Evolutionary conservation across 2,113 vertebrate species (phyloP).

Genomic region (Podarcis cretensis): DNA sequence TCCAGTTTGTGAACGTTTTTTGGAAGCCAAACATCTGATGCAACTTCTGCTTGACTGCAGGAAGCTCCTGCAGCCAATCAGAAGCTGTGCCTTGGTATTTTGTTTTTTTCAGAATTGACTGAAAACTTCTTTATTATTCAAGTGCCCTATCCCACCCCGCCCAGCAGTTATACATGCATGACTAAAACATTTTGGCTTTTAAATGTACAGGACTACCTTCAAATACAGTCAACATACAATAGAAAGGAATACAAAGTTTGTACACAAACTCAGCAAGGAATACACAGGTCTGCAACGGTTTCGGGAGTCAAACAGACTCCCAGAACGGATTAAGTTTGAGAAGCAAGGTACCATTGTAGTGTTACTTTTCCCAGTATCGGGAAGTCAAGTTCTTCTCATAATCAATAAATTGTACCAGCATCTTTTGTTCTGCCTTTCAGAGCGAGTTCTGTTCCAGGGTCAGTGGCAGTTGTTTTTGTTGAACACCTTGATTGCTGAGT

Average conservation of each 20-base stretch:
- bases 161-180: not conserved
- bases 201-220: constrained; percentile 1
- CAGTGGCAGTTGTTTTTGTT: not conserved
- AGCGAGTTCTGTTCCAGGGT: not conserved
- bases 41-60: too few relatives aligned
- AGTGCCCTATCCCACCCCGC: not conserved
- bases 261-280: constrained; percentile 43
- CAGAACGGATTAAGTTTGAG: too few relatives aligned
- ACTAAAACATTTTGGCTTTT: constrained; percentile 19
- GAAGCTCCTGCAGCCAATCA: too few relatives aligned
- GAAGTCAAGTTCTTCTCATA: not conserved
- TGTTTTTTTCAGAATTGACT: not conserved
- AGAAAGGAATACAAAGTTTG: constrained; percentile 47
- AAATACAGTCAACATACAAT: constrained; percentile 12
- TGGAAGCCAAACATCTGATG: too few relatives aligned
- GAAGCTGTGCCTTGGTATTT: too few relatives aligned
- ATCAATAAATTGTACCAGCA: not conserved
- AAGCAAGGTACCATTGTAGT: too few relatives aligned
- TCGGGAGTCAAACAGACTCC: too few relatives aligned
- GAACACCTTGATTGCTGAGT: not conserved
- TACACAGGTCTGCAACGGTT: constrained; percentile 37
- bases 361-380: not conserved
- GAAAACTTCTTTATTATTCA: constrained; percentile 24
- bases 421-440: not conserved
- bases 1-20: too few relatives aligned